phyloP scores from a whole-genome alignment of 2,888 invertebrate genomes.

The Aproaerema taeniolella region DNA sequence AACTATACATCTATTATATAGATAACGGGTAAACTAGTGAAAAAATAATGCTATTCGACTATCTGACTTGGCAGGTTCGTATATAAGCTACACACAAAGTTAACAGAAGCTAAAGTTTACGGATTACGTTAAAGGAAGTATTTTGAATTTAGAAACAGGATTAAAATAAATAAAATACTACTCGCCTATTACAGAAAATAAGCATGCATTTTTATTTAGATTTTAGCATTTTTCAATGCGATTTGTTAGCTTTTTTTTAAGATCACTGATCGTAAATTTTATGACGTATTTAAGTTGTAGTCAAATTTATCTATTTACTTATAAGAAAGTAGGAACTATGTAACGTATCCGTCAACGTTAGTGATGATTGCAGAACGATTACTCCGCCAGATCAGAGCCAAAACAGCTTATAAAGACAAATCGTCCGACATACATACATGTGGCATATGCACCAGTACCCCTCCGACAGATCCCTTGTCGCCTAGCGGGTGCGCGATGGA shows the following conservation, averaged over 20 bases:
- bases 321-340: background rate
- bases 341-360: slow-evolving; percentile 3
- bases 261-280: too few species aligned
- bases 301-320: slow-evolving; percentile 1
- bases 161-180: slow-evolving; percentile 4
- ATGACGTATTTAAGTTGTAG: slow-evolving; percentile 1
- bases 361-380: background rate
- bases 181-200: slow-evolving; percentile 4
- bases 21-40: slow-evolving; percentile 22
- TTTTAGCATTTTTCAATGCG: background rate
- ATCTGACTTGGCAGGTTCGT: slow-evolving; percentile 17
- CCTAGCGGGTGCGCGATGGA: slow-evolving; percentile 50
- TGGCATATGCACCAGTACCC: slow-evolving; percentile 94
- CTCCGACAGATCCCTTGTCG: slow-evolving; percentile 88
- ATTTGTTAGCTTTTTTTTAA: background rate
- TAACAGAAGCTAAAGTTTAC: slow-evolving; percentile 1
- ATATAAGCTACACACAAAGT: slow-evolving; percentile 1
- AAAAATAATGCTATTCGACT: slow-evolving; percentile 15
- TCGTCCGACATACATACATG: slow-evolving; percentile 77
- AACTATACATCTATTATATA: slow-evolving; percentile 73
- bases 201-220: background rate
- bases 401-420: slow-evolving; percentile 16
- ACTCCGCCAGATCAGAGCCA: slow-evolving; percentile 14
- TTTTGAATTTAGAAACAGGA: background rate
- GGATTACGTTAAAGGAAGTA: slow-evolving; percentile 1